phyloP scores from a whole-genome alignment of 2,113 vertebrate genomes.

The Thalassarche chlororhynchos region DNA sequence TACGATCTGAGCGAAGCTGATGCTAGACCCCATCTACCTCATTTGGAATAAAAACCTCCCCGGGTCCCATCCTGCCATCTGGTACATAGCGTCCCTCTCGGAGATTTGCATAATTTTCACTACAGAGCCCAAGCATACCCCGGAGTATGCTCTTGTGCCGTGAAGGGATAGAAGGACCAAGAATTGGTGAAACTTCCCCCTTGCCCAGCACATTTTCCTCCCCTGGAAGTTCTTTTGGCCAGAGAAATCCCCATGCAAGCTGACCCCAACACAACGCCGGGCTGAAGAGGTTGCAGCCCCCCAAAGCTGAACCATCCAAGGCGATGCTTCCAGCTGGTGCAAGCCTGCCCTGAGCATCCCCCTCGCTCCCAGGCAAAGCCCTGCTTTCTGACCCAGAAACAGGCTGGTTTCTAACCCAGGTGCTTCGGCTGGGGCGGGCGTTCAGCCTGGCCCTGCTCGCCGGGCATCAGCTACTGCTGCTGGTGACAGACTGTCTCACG shows the following conservation, averaged over 20 bases:
- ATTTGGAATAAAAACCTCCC: background rate
- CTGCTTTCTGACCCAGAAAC: background rate
- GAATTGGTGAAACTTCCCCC: accelerated
- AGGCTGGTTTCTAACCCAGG: background rate
- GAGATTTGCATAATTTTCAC: background rate
- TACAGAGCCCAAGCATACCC: background rate
- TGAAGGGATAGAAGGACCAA: background rate
- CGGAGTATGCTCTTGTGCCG: accelerated
- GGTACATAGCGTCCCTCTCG: background rate
- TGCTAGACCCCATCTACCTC: background rate
- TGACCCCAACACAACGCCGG: accelerated
- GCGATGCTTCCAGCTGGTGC: background rate
- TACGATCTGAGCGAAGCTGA: background rate
- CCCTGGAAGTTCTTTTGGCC: background rate
- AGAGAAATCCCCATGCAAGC: background rate
- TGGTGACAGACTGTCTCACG: background rate
- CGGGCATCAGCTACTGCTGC: background rate
- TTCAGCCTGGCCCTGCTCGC: background rate
- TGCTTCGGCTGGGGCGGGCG: background rate
- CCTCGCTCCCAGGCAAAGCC: background rate
- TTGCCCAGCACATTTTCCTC: background rate
- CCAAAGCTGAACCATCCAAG: background rate
- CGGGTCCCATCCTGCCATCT: background rate
- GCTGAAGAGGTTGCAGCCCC: background rate
- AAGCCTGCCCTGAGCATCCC: background rate